phyloP scores from a whole-genome alignment of 2,113 vertebrate species.

The human (Homo sapiens) region GRCh38 chr7:45186001-45186500 shows the following conservation, averaged over 20 bases:
- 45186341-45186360: background rate
- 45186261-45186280: background rate
- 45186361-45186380: background rate
- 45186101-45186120: background rate
- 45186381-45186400: background rate
- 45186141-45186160: background rate
- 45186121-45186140: background rate
- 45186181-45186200: background rate
- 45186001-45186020: background rate
- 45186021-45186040: background rate
- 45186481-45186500: background rate
- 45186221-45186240: background rate
- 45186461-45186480: background rate
- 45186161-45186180: background rate
- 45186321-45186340: background rate
- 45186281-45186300: background rate
- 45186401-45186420: background rate
- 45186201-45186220: background rate
- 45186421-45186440: background rate
- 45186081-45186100: background rate
- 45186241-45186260: background rate
- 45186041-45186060: background rate
- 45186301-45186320: background rate
- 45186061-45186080: background rate
- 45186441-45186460: background rate